Base-by-base conservation (phyloP, 2,113 vertebrate species). In the Brachypodius melanocephalos region DNA sequence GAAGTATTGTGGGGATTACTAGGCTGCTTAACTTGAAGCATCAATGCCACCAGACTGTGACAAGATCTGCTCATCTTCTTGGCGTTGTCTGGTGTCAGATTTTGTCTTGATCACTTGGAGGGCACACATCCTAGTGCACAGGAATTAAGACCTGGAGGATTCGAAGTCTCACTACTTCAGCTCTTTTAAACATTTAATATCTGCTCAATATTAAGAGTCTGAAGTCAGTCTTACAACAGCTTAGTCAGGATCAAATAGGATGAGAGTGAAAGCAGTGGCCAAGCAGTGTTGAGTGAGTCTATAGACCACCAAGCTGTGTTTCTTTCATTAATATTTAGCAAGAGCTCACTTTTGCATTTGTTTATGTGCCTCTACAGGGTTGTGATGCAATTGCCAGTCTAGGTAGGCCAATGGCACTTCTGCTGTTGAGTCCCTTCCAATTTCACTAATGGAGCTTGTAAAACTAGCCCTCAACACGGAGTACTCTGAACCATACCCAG, bases 391-490 rank as follows among this genome's bases (percentile, higher is more conserved):
- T 79, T 96, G 68, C 43, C 34, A 52, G 45, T 68, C 38, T 63
- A 16, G 17, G 51, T 77, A 72, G 62, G 66, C 58, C 52, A 69
- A 10, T 82, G 67, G 38, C 34, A 29, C 34, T 83, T 95, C 24
- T 75, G 11, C 19, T 93, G 17, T 79, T 79, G 69, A 83, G 71
- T 92, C 74, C 59, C 34, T 93, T 85, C 80, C 54, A 48, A 1
- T 91, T 93, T 82, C 43, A 69, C 51, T 95, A 73, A 92, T 75
- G 51, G 61, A 89, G 42, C 67, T 92, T 86, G 85, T 91, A 92
- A 95, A 96, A 88, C 78, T 55, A 87, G 79, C 66, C 48, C 65
- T 97, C 48, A 66, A 12, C 55, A 36, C 9, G 45, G 73, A 68
- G n/a, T 76, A 46, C 73, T 85, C 46, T 93, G 90, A 96, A 68